phyloP scores from a whole-genome alignment of 2,113 vertebrate species.

The Corvus moneduloides region DNA sequence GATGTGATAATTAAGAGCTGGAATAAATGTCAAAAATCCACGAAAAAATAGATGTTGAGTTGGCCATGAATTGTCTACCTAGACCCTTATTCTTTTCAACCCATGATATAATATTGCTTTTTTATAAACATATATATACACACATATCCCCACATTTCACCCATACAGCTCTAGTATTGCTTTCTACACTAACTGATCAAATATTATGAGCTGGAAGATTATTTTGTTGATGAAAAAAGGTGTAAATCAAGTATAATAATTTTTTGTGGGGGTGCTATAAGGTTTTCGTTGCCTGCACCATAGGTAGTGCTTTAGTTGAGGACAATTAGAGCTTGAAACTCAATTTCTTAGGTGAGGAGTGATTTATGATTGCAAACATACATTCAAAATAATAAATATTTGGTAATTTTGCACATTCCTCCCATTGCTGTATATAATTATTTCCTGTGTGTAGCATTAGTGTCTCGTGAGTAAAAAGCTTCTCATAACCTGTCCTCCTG shows the following conservation, averaged over 20 bases:
- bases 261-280: not conserved
- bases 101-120: not conserved
- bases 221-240: not conserved
- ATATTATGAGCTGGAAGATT: not conserved
- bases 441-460: not conserved
- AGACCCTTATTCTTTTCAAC: not conserved
- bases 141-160: not conserved
- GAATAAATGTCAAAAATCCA: not conserved
- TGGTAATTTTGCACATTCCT: not conserved
- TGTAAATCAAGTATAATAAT: not conserved
- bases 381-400: conserved; percentile 40
- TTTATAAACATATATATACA: not conserved
- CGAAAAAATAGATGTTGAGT: not conserved
- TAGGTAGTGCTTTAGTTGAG: not conserved
- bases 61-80: not conserved
- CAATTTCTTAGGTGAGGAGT: conserved; percentile 45
- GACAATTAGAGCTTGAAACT: not conserved
- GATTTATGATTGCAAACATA: conserved; percentile 36
- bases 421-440: not conserved
- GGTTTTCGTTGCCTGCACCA: not conserved
- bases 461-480: not conserved
- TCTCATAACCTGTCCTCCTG: not conserved
- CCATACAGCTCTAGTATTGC: not conserved
- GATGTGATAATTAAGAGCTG: not conserved
- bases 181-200: not conserved